Base-by-base conservation (phyloP, 1,140 invertebrate species). In the Pachyrhynchus sulphureomaculatus region DNA sequence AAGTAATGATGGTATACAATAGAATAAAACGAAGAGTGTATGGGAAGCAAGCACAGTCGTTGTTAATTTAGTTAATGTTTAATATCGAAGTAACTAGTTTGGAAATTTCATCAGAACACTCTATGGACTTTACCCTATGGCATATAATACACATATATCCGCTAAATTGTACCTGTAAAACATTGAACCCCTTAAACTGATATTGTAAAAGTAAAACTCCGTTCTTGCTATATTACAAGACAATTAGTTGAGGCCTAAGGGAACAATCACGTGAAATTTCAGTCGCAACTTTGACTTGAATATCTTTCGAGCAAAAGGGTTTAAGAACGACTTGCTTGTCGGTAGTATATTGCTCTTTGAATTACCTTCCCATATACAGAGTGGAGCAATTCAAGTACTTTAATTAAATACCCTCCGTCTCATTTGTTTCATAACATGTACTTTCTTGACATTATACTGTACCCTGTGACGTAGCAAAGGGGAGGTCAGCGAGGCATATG, bases 161-260 rank as follows among this genome's bases (percentile, higher is more conserved):
- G 48, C 48, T 47, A 61, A 53, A 61, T 61, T 61, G 58, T 61
- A 61, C 58, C 58, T 61, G 58, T 61, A 61, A 61, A 61, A 61
- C 58, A 61, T 61, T 18, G 49, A 61, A 61, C 58, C 58, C 58
- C 49, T 61, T 53, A 61, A 61, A 61, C 58, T 61, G 48, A 61
- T 61, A 61, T 61, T 61, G 58, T 53, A 61, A 55, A 55, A 62
- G 53, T 69, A 64, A 61, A 61, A 42, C 58, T 53, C 44, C 34
- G 57, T 69, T 74, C 72, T 72, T 70, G 70, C 71, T 71, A 70
- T 73, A 61, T 61, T 73, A 73, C 72, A 70, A 72, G 65, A 74
- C 72, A 73, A 74, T 74, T 74, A 74, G 67, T 57, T 58, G 37
- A 68, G 66, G 68, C 72, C 72, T 74, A 69, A 67, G 71, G 72